Evolutionary conservation across 2,888 invertebrate species (phyloP).

Genomic region (Darwinula stevensoni): DNA sequence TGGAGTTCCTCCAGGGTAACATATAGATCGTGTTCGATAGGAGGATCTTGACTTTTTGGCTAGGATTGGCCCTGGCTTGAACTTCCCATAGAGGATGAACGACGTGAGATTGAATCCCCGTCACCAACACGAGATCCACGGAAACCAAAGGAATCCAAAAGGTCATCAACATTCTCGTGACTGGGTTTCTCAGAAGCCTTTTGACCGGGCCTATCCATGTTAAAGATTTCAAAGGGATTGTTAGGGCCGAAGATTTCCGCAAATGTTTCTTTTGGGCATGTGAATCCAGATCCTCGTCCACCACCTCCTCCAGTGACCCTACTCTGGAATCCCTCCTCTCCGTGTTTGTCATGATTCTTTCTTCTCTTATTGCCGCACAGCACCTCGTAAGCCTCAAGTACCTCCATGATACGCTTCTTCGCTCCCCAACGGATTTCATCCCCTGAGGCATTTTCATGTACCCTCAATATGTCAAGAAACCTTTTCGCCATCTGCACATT

Average conservation of each 20-base stretch:
- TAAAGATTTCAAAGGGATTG: conserved; percentile 76
- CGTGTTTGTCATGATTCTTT: conserved; percentile 70
- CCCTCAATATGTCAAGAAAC: conserved; percentile 78
- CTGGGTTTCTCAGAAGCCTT: conserved; percentile 24
- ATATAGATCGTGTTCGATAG: conserved; percentile 71
- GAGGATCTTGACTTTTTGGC: conserved; percentile 34
- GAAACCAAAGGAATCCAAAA: conserved; percentile 36
- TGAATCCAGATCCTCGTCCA: conserved; percentile 39
- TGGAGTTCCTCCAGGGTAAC: conserved; percentile 78
- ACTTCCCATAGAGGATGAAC: conserved; percentile 11
- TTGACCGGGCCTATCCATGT: conserved; percentile 26
- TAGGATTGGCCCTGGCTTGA: conserved; percentile 9
- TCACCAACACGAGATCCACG: conserved; percentile 31
- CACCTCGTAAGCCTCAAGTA: conserved; percentile 94
- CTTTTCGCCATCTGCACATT: conserved; percentile 92
- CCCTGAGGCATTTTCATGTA: conserved; percentile 54
- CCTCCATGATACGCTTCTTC: conserved; percentile 81
- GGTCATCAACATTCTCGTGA: conserved; percentile 46
- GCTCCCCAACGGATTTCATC: conserved; percentile 89
- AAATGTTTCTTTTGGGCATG: conserved; percentile 81
- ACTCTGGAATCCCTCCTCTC: conserved; percentile 67
- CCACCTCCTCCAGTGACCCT: conserved; percentile 20
- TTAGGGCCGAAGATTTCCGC: conserved; percentile 88
- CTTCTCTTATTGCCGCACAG: conserved; percentile 85
- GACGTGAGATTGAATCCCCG: conserved; percentile 10